Base-by-base conservation (phyloP, 2,113 vertebrate genomes). In the Struthio camelus region DNA sequence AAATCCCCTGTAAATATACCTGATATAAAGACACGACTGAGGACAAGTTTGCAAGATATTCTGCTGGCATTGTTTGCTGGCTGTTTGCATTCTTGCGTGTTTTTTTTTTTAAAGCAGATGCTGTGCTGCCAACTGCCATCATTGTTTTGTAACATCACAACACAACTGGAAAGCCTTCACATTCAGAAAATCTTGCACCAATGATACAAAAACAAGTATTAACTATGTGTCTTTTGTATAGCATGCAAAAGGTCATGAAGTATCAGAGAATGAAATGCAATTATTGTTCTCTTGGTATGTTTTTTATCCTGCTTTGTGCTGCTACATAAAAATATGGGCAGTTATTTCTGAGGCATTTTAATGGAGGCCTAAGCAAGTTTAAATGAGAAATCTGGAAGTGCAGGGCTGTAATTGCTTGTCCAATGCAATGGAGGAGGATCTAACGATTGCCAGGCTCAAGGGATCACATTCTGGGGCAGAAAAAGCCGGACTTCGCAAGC, bases 61-160 rank as follows among this genome's bases (percentile, higher is more conserved):
- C 51, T 61, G 7, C 56, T n/a, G 13, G 8, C 3, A 48, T 2
- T 0, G 3, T 69, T 72, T n/a, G 2, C 32, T 61, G 7, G 8
- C 54, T 1, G 0, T 65, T 87, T 93, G 22, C 28, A 61, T 61
- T 69, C 2, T 2, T 65, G 81, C n/a, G 20, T 48, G 14, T 22
- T 69, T 17, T 54, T 67, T 73, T 16, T 92, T 82, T 90, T 9
- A 79, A 79, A 70, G 40, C 27, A 67, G 7, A 89, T 25, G 6
- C 8, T 13, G 51, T 92, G 28, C 27, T 92, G 73, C n/a, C 1
- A 40, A 58, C 15, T 72, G 34, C 38, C 34, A 61, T 53, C 20
- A 65, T 71, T 86, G 69, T 77, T 90, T 67, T 23, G 0, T 84
- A 79, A 86, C 85, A 72, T 62, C 44, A 42, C 11, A 66, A 48